These are phyloP conservation scores for Irena cyanogastra DNA, from an alignment of 2,113 vertebrate genomes.

Conservation along the genomic window DNA sequence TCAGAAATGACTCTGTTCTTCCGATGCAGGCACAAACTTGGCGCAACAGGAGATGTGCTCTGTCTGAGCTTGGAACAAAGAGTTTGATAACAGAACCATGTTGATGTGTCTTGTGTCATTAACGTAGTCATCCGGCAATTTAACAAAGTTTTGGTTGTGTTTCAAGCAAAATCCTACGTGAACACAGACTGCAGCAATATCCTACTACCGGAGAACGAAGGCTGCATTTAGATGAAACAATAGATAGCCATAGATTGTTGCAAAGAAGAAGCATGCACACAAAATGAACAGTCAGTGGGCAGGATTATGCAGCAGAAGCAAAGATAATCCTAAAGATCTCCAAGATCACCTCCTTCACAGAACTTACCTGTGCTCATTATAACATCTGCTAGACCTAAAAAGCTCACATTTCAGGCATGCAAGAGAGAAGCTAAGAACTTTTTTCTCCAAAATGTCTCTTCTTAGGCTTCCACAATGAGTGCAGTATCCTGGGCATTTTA, in stretches of 20 bases:
- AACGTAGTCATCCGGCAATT: background rate
- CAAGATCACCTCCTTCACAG: background rate
- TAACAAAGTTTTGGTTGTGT: background rate
- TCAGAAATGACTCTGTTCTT: background rate
- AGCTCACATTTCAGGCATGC: background rate
- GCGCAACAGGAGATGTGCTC: background rate
- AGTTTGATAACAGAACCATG: background rate
- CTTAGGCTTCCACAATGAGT: background rate
- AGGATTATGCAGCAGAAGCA: background rate
- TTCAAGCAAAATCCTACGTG: background rate
- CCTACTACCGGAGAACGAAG: background rate
- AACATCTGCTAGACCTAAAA: background rate
- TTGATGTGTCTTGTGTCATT: background rate
- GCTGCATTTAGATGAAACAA: background rate
- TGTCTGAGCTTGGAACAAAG: background rate
- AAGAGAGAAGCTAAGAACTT: background rate
- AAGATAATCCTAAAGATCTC: background rate
- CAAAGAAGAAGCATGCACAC: background rate
- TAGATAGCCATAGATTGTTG: background rate
- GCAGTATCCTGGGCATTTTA: background rate
- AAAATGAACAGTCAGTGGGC: background rate
- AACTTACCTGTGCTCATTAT: background rate
- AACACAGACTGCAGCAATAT: background rate
- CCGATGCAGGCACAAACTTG: background rate
- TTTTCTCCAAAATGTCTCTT: background rate